Evolutionary conservation across 2,888 invertebrate species (phyloP).

Genomic region (Trypoxylon attenuatum): DNA sequence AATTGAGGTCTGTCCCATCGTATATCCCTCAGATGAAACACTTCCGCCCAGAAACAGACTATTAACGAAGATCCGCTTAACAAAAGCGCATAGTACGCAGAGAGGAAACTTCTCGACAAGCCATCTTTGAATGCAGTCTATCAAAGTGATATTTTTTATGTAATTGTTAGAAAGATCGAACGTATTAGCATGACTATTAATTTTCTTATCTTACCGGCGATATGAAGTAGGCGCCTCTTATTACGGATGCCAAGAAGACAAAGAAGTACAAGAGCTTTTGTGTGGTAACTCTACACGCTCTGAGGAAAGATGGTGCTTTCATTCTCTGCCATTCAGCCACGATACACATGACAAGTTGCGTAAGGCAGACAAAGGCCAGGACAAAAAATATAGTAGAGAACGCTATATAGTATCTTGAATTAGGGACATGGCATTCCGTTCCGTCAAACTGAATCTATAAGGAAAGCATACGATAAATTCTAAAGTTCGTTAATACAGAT

Average conservation of each 20-base stretch:
- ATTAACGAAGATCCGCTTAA: constrained; percentile 92
- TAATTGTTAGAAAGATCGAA: background rate
- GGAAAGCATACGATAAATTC: constrained; percentile 10
- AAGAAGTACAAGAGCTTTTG: constrained; percentile 93
- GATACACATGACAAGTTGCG: constrained; percentile 89
- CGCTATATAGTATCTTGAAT: constrained; percentile 84
- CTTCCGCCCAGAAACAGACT: constrained; percentile 96
- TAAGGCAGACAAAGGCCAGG: constrained; percentile 88
- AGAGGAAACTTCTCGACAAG: constrained; percentile 90
- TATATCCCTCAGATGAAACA: constrained; percentile 91
- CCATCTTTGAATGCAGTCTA: constrained; percentile 87
- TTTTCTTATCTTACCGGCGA: constrained; percentile 86
- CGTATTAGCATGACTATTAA: background rate
- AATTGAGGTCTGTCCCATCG: constrained; percentile 93
- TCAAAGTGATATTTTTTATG: constrained; percentile 35
- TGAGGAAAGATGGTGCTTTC: constrained; percentile 87
- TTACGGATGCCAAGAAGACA: constrained; percentile 88
- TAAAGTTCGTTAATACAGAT: background rate
- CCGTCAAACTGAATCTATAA: constrained; percentile 84
- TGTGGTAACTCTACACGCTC: constrained; percentile 90
- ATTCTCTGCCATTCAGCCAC: constrained; percentile 88
- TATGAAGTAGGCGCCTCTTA: constrained; percentile 92
- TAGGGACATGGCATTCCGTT: constrained; percentile 87
- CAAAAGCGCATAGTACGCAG: constrained; percentile 92
- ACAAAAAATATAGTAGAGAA: constrained; percentile 83